phyloP scores from a whole-genome alignment of 1,140 invertebrate genomes.

The Drosophila hydei region DNA sequence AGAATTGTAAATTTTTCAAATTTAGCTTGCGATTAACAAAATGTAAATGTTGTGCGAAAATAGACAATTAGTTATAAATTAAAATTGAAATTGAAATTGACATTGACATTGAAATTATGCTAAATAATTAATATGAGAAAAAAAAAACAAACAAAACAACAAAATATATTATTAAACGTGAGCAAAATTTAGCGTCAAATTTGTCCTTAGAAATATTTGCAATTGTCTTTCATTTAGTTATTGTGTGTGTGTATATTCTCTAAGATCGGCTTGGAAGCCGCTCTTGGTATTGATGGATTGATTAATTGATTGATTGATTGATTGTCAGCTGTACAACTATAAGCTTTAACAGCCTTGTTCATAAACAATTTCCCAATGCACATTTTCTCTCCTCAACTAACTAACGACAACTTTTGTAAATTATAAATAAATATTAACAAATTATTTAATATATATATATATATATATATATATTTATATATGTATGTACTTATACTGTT shows the following conservation, averaged over 20 bases:
- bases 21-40: slow-evolving; percentile 55
- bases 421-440: slow-evolving; percentile 9
- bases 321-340: slow-evolving; percentile 11
- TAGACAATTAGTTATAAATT: slow-evolving; percentile 31
- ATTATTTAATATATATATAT: slow-evolving; percentile 14
- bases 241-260: slow-evolving; percentile 24
- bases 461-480: slow-evolving; percentile 18
- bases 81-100: slow-evolving; percentile 9
- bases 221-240: slow-evolving; percentile 43
- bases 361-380: slow-evolving; percentile 8
- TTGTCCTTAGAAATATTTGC: slow-evolving; percentile 8
- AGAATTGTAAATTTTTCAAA: slow-evolving; percentile 72
- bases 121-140: not conserved
- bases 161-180: slow-evolving; percentile 20
- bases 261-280: slow-evolving; percentile 4
- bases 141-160: slow-evolving; percentile 3
- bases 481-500: slow-evolving; percentile 29
- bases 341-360: slow-evolving; percentile 24
- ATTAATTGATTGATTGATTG: not conserved
- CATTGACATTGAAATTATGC: not conserved
- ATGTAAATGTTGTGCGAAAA: slow-evolving; percentile 54
- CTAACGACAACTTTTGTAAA: slow-evolving; percentile 18
- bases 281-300: not conserved
- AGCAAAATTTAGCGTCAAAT: slow-evolving; percentile 27
- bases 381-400: slow-evolving; percentile 15